Evolutionary conservation across 1,140 invertebrate genomes (phyloP), one percentile per base, ranked within the genome.

Genomic region (Polypedilum vanderplanki): DNA sequence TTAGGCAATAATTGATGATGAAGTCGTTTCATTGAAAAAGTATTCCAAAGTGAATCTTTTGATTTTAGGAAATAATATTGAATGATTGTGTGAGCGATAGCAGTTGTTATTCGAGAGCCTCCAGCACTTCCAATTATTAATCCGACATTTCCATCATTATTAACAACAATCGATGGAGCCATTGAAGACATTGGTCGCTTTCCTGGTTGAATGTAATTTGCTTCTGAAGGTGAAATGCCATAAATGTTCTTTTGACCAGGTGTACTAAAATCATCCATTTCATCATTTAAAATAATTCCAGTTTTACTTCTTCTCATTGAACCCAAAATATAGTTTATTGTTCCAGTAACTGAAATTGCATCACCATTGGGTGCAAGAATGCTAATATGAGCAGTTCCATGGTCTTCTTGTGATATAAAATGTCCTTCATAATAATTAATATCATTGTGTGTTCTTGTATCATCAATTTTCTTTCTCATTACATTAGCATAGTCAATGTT

Each of bases 241-340:
- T 93, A 97, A 75, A 87, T 88, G 83, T 95, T 98, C 1, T 85
- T 83, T 77, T 88, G 85, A 1, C 89, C 89, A 0, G 93, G 91
- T 7, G 90, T 88, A 0, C 93, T 93, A 83, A 99, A 99, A 81
- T 99, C 97, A 81, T 98, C 94, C 96, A 99, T 98, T 76, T 91
- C 90, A 81, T 94, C 91, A 84, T 99, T 99, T 78, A 96, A 87
- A 18, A 98, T 85, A 64, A 99, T 94, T 33, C 97, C 97, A 0
- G 96, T 98, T 75, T 87, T 88, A 22, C 79, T 79, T 1, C 92
- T 94, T 0, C 89, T 84, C 75, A 91, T 85, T 78, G 75, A 40
- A 73, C 85, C 87, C 88, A 87, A 96, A 94, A 93, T 88, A 78
- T 90, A 87, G 84, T 99, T 98, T 8, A 99, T 88, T 7, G 95